Evolutionary conservation across 37 sponge, comb jelly and placozoan species (phyloP).

Genomic region (Spongia lamella): DNA sequence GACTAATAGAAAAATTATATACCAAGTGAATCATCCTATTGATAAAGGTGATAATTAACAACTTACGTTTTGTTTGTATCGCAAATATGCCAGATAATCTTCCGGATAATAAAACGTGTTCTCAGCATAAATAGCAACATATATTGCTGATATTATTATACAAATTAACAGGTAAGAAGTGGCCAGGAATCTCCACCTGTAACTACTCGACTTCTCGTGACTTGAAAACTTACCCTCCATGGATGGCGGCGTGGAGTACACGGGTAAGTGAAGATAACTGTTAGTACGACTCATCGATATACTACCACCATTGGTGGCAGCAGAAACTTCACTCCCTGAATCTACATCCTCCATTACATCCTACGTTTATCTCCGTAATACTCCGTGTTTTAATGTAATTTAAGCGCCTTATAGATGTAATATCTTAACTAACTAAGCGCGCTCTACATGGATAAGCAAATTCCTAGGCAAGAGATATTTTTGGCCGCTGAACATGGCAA

Average conservation of each 20-base stretch:
- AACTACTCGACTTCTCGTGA: neutral
- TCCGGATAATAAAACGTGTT: conserved; percentile 24
- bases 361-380: too few species aligned
- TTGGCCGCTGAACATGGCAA: conserved; percentile 58
- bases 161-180: conserved; percentile 61
- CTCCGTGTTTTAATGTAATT: too few species aligned
- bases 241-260: too few species aligned
- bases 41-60: neutral
- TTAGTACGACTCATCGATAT: too few species aligned
- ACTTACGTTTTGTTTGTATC: neutral
- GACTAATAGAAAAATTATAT: neutral
- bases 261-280: too few species aligned
- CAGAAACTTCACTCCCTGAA: too few species aligned
- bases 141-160: conserved; percentile 60
- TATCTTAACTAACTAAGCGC: too few species aligned
- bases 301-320: too few species aligned
- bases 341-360: too few species aligned
- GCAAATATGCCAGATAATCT: neutral
- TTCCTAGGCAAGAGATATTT: conserved; percentile 25
- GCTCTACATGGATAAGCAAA: neutral
- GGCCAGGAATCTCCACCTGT: conserved; percentile 18
- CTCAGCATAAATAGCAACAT: conserved; percentile 67
- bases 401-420: too few species aligned
- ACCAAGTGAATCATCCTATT: neutral
- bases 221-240: too few species aligned